Conservation (phyloP, 2,888 invertebrate genomes). For the Heliothis peltigera region DNA sequence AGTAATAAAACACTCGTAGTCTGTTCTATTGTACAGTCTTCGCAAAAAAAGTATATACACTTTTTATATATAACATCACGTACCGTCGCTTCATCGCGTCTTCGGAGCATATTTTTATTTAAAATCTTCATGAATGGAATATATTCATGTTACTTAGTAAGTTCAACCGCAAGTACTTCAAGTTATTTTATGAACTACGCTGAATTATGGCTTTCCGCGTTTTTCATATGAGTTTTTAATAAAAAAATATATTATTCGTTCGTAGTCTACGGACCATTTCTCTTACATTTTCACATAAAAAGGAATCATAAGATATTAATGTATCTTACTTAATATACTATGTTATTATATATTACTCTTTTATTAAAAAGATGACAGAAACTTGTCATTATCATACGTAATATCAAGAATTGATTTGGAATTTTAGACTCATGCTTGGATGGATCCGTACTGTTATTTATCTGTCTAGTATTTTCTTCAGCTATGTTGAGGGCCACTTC, state of each 20-base stretch:
- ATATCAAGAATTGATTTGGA: no score
- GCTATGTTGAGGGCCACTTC: no score
- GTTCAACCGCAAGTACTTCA: slow-evolving; percentile 26
- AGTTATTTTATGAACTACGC: slow-evolving; percentile 27
- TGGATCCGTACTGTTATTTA: no score
- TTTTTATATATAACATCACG: slow-evolving; percentile 30
- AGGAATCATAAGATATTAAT: no score
- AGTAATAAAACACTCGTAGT: no score
- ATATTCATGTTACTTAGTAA: slow-evolving; percentile 44
- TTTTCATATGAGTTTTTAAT: slow-evolving; percentile 14
- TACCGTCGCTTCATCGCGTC: slow-evolving; percentile 32
- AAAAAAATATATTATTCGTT: background rate
- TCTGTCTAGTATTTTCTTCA: no score
- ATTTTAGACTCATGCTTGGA: no score
- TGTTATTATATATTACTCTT: no score
- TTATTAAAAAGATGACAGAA: no score
- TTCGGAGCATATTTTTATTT: slow-evolving; percentile 43
- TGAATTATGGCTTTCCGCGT: slow-evolving; percentile 13
- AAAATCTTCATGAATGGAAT: slow-evolving; percentile 40
- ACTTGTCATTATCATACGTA: no score
- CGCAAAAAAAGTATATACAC: slow-evolving; percentile 34
- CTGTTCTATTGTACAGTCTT: slow-evolving; percentile 5
- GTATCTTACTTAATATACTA: no score
- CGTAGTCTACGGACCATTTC: background rate
- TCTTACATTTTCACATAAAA: background rate